Conservation (phyloP, 35 echinoderm and acorn worm genomes). For the Apostichopus californicus region DNA sequence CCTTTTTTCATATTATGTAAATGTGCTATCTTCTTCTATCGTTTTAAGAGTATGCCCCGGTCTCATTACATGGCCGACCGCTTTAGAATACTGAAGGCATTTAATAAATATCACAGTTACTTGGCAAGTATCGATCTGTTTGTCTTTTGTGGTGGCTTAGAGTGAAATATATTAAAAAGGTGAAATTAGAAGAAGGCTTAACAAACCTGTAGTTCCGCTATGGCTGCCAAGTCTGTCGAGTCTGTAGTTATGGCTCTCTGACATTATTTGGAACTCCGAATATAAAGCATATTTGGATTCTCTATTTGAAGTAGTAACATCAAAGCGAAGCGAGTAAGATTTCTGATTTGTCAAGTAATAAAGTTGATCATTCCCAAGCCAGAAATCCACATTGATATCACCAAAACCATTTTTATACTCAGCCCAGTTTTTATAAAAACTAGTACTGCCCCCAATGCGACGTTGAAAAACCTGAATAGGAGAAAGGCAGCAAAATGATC, state of each 20-base stretch:
- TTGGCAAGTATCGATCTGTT: too few relatives aligned
- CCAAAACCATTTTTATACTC: background rate
- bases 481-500: too few relatives aligned
- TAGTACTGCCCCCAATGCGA: background rate
- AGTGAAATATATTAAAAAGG: too few relatives aligned
- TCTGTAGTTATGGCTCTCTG: background rate
- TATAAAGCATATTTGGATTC: background rate
- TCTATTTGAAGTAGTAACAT: background rate
- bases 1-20: too few relatives aligned
- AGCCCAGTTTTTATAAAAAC: background rate
- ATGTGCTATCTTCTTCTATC: too few relatives aligned
- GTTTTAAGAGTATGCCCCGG: too few relatives aligned
- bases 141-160: too few relatives aligned
- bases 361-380: background rate
- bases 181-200: too few relatives aligned
- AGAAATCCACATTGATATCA: background rate
- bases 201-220: background rate
- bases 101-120: too few relatives aligned
- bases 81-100: too few relatives aligned
- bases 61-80: too few relatives aligned
- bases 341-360: background rate
- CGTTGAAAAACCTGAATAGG: background rate
- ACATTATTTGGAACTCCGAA: background rate
- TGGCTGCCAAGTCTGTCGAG: background rate
- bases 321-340: background rate